These are phyloP conservation scores for Metellina segmentata DNA, from an alignment of 2,888 invertebrate species.

Conservation along the genomic window DNA sequence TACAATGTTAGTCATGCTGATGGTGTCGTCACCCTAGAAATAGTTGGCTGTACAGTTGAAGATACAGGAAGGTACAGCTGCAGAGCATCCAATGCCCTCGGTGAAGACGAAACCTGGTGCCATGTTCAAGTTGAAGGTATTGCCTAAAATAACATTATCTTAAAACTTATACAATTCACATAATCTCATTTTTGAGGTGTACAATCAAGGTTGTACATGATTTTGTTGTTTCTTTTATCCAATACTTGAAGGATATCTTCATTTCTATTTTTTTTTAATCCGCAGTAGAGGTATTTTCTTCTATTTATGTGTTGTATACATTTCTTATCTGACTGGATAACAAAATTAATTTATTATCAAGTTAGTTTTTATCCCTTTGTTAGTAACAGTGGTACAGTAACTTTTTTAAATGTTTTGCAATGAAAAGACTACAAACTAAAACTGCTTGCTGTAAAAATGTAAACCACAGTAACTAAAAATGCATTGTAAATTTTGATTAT, in stretches of 20 bases:
- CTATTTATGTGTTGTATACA: not conserved
- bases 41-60: slow-evolving; percentile 94
- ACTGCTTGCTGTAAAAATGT: no score
- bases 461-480: no score
- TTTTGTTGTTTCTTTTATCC: not conserved
- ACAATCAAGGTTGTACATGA: not conserved
- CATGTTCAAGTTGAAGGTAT: slow-evolving; percentile 97
- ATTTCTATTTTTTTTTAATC: not conserved
- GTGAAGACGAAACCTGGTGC: slow-evolving; percentile 96
- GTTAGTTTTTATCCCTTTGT: no score
- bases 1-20: slow-evolving; percentile 94
- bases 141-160: not conserved
- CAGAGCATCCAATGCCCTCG: slow-evolving; percentile 94
- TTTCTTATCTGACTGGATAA: no score
- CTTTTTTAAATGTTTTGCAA: no score
- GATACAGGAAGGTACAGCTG: slow-evolving; percentile 98
- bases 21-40: slow-evolving; percentile 98
- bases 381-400: no score
- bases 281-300: not conserved
- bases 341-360: no score
- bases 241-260: not conserved
- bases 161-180: not conserved
- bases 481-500: no score
- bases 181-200: not conserved
- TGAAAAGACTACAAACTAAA: no score